phyloP scores from a whole-genome alignment of 2,113 vertebrate genomes.

The Gadus chalcogrammus region DNA sequence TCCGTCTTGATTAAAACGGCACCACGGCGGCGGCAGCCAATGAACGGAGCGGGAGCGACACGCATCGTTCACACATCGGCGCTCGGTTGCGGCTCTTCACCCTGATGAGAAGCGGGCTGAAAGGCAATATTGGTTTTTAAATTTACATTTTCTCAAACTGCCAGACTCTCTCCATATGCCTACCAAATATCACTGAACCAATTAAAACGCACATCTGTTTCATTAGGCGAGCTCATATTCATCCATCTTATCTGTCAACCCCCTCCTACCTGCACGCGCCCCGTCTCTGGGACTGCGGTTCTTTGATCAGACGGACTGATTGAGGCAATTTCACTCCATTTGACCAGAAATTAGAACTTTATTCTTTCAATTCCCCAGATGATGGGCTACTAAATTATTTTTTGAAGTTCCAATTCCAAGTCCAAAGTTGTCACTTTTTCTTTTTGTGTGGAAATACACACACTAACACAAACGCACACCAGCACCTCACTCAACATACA shows the following conservation, averaged over 20 bases:
- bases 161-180: slow-evolving; percentile 39
- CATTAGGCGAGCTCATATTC: slow-evolving; percentile 57
- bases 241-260: slow-evolving; percentile 39
- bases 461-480: too few species aligned
- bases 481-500: too few species aligned
- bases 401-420: slow-evolving; percentile 22
- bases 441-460: too few species aligned
- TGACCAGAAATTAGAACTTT: slow-evolving; percentile 20
- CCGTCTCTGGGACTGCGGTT: neutral
- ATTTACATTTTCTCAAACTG: slow-evolving; percentile 33
- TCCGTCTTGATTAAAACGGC: slow-evolving; percentile 39
- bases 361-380: slow-evolving; percentile 1
- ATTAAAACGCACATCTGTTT: slow-evolving; percentile 73
- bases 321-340: slow-evolving; percentile 44
- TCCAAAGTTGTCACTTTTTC: neutral
- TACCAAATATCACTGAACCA: slow-evolving; percentile 62
- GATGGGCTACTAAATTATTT: slow-evolving; percentile 24
- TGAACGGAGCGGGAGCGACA: too few species aligned
- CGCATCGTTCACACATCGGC: too few species aligned
- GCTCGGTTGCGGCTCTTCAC: slow-evolving; percentile 30
- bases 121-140: slow-evolving; percentile 53
- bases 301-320: slow-evolving; percentile 45
- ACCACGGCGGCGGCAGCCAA: slow-evolving; percentile 1
- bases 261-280: slow-evolving; percentile 17
- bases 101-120: slow-evolving; percentile 35